Percentiles rank a stretch among this genome's conserved stretches.
Evolutionary conservation across 2,888 invertebrate genomes (phyloP).

Genomic region (Blastobasis adustella): DNA sequence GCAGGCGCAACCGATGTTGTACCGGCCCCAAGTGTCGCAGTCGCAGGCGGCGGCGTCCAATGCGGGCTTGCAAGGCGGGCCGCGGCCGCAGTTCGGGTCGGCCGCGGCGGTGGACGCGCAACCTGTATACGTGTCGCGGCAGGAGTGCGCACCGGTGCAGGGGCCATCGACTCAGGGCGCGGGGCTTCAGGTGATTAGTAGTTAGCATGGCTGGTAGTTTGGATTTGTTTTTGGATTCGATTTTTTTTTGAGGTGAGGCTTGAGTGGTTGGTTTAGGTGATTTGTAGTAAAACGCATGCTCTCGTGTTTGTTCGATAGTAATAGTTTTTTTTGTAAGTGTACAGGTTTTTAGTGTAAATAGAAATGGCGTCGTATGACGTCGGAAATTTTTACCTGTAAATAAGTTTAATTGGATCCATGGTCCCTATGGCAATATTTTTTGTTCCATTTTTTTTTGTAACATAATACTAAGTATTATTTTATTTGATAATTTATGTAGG

Average conservation of each 20-base stretch:
- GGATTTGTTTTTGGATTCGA: no score
- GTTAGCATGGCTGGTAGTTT: no score
- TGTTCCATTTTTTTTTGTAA: no score
- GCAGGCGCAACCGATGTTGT: slow-evolving; percentile 48
- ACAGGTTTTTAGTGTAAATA: not conserved
- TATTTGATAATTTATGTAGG: no score
- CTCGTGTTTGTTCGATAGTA: not conserved
- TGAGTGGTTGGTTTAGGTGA: not conserved
- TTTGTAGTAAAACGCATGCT: not conserved
- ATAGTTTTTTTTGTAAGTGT: not conserved
- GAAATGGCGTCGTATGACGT: not conserved
- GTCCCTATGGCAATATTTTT: no score
- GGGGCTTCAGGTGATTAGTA: slow-evolving; percentile 32
- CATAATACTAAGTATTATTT: no score
- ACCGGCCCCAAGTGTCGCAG: slow-evolving; percentile 36
- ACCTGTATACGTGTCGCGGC: slow-evolving; percentile 36
- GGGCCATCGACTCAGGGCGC: not conserved
- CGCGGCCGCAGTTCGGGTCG: slow-evolving; percentile 31
- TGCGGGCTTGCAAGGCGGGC: slow-evolving; percentile 21
- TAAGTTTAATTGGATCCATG: no score
- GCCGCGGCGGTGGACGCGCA: slow-evolving; percentile 34
- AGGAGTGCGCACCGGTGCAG: slow-evolving; percentile 37
- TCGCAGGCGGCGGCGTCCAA: slow-evolving; percentile 34
- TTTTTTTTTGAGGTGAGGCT: not conserved
- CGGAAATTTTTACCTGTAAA: no score